phyloP scores from a whole-genome alignment of 2,797 vertebrate genomes.

The Tarsius wallacei region DNA sequence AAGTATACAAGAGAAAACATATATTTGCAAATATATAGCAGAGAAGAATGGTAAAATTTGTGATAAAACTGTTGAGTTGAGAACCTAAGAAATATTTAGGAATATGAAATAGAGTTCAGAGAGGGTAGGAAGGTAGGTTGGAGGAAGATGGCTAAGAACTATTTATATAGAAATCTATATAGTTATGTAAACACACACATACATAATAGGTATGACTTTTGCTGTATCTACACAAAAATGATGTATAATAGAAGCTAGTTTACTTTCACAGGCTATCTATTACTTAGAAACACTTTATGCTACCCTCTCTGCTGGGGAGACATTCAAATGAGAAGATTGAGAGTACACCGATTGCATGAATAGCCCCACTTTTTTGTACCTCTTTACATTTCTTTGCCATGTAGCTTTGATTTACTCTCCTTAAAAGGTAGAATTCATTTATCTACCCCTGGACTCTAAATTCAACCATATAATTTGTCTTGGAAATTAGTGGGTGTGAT shows the following conservation, averaged over 20 bases:
- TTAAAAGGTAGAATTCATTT: conserved; percentile 1
- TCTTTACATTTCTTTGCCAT: background rate
- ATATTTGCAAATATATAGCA: background rate
- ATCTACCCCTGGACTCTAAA: background rate
- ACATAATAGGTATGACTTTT: too few species aligned
- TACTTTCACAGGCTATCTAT: too few species aligned
- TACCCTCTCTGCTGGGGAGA: too few species aligned
- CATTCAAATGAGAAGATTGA: background rate
- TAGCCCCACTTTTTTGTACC: background rate
- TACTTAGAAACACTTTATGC: too few species aligned
- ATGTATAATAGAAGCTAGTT: too few species aligned
- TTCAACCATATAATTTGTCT: background rate
- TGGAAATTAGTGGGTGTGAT: background rate
- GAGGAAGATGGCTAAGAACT: background rate
- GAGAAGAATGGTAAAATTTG: background rate
- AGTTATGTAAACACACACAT: too few species aligned
- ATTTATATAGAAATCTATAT: too few species aligned
- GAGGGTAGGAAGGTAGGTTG: background rate
- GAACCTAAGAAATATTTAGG: background rate
- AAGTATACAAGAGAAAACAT: background rate
- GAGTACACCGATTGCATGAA: background rate
- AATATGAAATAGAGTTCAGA: background rate
- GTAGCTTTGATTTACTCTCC: background rate
- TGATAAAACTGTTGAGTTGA: background rate
- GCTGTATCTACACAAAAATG: too few species aligned